Base-by-base conservation (phyloP, 30 jellyfish, hydroid and myxozoan species). In the Aurelia aurita region DNA sequence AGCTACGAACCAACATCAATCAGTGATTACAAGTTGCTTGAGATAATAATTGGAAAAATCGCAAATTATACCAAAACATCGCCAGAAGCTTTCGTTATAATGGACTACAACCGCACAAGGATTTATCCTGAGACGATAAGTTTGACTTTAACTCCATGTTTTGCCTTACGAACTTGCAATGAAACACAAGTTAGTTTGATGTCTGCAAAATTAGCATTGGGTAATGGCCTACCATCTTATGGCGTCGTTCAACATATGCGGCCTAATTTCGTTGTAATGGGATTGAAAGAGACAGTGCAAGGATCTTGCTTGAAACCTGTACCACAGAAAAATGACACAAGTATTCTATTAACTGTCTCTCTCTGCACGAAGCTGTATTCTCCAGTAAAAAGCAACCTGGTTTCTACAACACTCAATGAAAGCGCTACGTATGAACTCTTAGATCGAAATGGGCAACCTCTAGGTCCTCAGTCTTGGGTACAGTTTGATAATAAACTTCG, bases 391-490 rank as follows among this genome's bases (percentile, higher is more conserved):
- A 64, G 35, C 59, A 54, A 58, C 55, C 39, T 57, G 77, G 29
- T 82, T 13, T 12, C 51, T 8, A 19, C 34, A 12, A 12, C 7
- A 3, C 22, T 63, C 25, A 69, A 82, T 16, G 25, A 23, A 6
- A 26, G 69, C 15, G 67, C 57, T 22, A 21, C 54, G 19, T 82
- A 27, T 21, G 78, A 82, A 23, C 78, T 82, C 23, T 59, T 67
- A 20, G 31, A 82, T 35, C 15, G 66, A 4, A 34, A 53, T 62
- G 80, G 80, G 23, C 8, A n/a, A 7, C 26, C 13, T 5, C 0
- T 86, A 22, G 77, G 80, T 2, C 29, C 5, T 25, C 28, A 82
- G 16, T 91, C 98, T 0, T 92, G 98, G 98, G 62, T 94, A 6
- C 99, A 89, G 64, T 89, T 83, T 58, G 79, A 94, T 69, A 58